Conservation (phyloP, 2,888 invertebrate genomes). For the Sylvicola cinctus region DNA sequence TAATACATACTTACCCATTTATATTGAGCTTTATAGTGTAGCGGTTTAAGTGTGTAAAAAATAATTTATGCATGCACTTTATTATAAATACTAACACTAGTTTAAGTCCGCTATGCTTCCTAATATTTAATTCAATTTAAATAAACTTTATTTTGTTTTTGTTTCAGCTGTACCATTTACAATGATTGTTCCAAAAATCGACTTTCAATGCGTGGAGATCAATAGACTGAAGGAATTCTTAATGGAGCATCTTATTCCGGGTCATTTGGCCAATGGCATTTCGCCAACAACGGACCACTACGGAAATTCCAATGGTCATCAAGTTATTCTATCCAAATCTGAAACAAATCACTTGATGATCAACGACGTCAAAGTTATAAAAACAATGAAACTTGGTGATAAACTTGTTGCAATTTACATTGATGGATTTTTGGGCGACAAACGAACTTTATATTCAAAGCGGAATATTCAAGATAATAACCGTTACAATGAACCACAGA, state of each 20-base stretch:
- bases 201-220: conserved; percentile 27
- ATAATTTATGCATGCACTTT: too few species aligned
- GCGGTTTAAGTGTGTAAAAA: too few species aligned
- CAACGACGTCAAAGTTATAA: conserved; percentile 22
- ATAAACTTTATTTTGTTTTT: too few species aligned
- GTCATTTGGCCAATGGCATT: conserved; percentile 27
- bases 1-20: too few species aligned
- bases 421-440: conserved; percentile 25
- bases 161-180: conserved; percentile 37
- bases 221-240: conserved; percentile 34
- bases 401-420: conserved; percentile 23
- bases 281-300: conserved; percentile 26
- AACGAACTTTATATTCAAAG: conserved; percentile 24
- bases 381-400: conserved; percentile 22
- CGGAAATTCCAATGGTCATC: conserved; percentile 27
- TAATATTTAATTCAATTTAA: too few species aligned
- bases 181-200: conserved; percentile 33
- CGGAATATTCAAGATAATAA: conserved; percentile 26
- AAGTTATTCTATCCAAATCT: conserved; percentile 22
- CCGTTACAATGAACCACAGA: conserved; percentile 25
- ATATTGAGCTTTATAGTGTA: too few species aligned
- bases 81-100: too few species aligned
- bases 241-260: conserved; percentile 36
- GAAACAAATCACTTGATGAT: conserved; percentile 23
- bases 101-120: too few species aligned